Percentiles rank a stretch among this genome's conserved stretches.
Evolutionary conservation across 2,888 invertebrate species (phyloP).

Genomic region (Dryobota labecula): DNA sequence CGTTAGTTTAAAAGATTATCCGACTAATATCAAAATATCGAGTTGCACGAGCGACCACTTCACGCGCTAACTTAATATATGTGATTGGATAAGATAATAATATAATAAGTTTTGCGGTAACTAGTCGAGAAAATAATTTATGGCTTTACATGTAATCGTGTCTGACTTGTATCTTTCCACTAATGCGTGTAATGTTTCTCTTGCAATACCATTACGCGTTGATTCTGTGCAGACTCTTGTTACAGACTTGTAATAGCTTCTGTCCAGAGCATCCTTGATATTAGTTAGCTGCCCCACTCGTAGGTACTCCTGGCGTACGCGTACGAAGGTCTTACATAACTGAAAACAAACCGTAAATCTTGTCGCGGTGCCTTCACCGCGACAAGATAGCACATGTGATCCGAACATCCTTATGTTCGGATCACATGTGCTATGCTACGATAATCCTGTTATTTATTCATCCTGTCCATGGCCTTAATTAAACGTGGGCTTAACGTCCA

Average conservation of each 20-base stretch:
- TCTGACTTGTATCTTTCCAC: constrained; percentile 53
- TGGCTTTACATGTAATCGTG: constrained; percentile 40
- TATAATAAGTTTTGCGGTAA: constrained; percentile 42
- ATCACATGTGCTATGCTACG: constrained; percentile 80
- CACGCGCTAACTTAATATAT: constrained; percentile 40
- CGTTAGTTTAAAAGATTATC: constrained; percentile 52
- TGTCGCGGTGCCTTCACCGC: too few species aligned
- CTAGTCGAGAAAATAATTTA: constrained; percentile 41
- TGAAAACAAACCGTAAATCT: constrained; percentile 70
- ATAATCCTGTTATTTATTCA: constrained; percentile 88
- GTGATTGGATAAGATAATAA: constrained; percentile 42
- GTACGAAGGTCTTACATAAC: constrained; percentile 60
- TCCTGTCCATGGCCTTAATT: constrained; percentile 80
- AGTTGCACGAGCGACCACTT: constrained; percentile 43
- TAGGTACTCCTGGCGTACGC: constrained; percentile 23
- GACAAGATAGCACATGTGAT: too few species aligned
- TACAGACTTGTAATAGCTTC: constrained; percentile 24
- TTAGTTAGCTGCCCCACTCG: constrained; percentile 26
- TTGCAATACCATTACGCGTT: constrained; percentile 46
- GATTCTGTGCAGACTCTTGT: constrained; percentile 56
- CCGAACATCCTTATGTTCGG: too few species aligned
- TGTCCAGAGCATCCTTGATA: constrained; percentile 36
- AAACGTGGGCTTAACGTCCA: constrained; percentile 76
- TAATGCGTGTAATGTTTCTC: constrained; percentile 53
- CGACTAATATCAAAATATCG: constrained; percentile 45